phyloP scores from a whole-genome alignment of 1,140 invertebrate genomes.

The Eriosoma lanigerum region DNA sequence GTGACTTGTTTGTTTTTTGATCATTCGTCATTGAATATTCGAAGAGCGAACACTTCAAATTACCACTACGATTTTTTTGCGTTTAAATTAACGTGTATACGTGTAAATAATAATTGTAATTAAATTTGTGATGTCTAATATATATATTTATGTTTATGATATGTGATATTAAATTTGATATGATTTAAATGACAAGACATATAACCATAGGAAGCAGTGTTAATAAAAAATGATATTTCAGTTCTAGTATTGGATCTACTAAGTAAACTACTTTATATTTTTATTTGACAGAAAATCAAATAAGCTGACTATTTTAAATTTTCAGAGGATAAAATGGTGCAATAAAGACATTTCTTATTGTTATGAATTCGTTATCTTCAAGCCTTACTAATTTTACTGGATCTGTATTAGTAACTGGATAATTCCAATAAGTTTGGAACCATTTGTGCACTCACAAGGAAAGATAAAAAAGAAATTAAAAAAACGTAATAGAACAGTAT shows the following conservation, averaged over 20 bases:
- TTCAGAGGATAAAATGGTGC: slow-evolving; percentile 27
- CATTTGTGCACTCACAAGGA: slow-evolving; percentile 42
- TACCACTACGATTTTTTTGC: no score
- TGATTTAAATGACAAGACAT: slow-evolving; percentile 63
- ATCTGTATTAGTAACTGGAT: slow-evolving; percentile 48
- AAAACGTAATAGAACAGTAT: slow-evolving; percentile 51
- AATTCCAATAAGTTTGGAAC: slow-evolving; percentile 53
- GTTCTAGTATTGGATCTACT: slow-evolving; percentile 58
- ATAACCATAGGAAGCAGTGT: slow-evolving; percentile 57
- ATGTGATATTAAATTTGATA: slow-evolving; percentile 65
- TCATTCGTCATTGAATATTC: no score
- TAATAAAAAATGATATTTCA: slow-evolving; percentile 58
- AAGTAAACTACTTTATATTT: slow-evolving; percentile 56
- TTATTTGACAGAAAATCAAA: not conserved
- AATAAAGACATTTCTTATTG: slow-evolving; percentile 48
- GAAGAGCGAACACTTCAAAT: no score
- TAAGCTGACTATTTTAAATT: not conserved
- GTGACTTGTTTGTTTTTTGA: no score
- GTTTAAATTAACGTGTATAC: no score
- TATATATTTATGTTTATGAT: slow-evolving; percentile 59
- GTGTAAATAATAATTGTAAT: not conserved
- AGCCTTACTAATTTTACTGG: slow-evolving; percentile 50
- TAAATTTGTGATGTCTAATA: not conserved
- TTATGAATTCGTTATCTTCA: slow-evolving; percentile 47
- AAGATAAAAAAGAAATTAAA: slow-evolving; percentile 58